These are phyloP conservation scores for Acrobeloides nanus DNA, from an alignment of 2,888 invertebrate genomes.

Conservation along the genomic window DNA sequence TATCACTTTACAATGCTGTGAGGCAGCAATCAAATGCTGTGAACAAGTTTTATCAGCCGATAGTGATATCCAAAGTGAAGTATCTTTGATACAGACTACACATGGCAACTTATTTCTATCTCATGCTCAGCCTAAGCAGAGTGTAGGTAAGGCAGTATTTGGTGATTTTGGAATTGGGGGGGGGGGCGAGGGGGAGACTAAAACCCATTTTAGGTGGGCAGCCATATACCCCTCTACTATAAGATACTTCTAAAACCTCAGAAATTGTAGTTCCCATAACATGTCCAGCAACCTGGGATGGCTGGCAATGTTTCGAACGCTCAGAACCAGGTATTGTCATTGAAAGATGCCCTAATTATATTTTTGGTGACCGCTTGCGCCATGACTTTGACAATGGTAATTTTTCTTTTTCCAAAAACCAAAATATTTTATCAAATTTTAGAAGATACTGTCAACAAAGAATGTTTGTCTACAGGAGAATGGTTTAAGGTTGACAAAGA, in stretches of 20 bases:
- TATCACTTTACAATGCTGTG: constrained; percentile 37
- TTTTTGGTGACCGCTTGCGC: constrained; percentile 29
- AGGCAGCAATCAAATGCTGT: constrained; percentile 40
- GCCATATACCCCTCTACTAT: too few relatives aligned
- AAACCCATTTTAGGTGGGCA: too few relatives aligned
- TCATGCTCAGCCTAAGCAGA: too few relatives aligned
- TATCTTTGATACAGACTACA: background rate
- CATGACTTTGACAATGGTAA: constrained; percentile 8
- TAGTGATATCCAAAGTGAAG: constrained; percentile 7
- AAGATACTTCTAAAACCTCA: too few relatives aligned
- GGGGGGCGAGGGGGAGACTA: too few relatives aligned
- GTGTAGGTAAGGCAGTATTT: too few relatives aligned
- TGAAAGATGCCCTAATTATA: constrained; percentile 36
- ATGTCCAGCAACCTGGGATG: constrained; percentile 52
- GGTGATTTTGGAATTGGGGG: too few relatives aligned
- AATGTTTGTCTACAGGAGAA: constrained; percentile 27
- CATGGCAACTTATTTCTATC: too few relatives aligned
- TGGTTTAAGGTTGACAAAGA: constrained; percentile 12
- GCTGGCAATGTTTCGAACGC: constrained; percentile 48
- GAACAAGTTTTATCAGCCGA: constrained; percentile 24
- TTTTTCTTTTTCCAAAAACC: background rate
- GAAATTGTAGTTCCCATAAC: background rate
- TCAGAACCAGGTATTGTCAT: constrained; percentile 24
- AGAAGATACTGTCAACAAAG: constrained; percentile 21
- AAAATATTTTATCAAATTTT: constrained; percentile 7